Evolutionary conservation across 2,888 invertebrate species (phyloP), one percentile per base, ranked within the genome.

Genomic region (Tetragonisca angustula): DNA sequence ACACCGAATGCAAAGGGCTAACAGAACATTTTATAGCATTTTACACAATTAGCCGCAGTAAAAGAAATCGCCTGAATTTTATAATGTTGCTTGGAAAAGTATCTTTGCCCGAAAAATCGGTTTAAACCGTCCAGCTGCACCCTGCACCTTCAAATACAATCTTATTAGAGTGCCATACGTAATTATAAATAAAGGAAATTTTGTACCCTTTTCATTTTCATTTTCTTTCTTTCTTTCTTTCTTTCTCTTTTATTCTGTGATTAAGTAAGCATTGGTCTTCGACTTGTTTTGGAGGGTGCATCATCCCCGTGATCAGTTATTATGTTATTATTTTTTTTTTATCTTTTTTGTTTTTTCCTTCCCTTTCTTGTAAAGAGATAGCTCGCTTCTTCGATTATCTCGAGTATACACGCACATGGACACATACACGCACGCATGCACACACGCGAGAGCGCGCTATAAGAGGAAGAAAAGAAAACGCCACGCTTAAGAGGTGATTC

Each of bases 281-380:
- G 43, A 75, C 19, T 32, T 56, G 64, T 11, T 67, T 71, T 81
- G 79, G 68, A 74, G 74, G 83, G 81, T 82, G 82, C 88, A 88
- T 87, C 82, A 79, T 88, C 82, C 81, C 83, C 86, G 79, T 74
- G 71, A 86, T 84, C 86, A 78, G 72, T 73, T 56, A 13, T 65
- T 27, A 56, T 52, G 65, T 27, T 36, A 11, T 62, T 24, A 0
- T 24, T 67, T 50, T n/a, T 32, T 81, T 56, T 76, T 79, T n/a
- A 65, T 59, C 24, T 81, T 62, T 76, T 79, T 68, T 24, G n/a
- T 77, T 75, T 75, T 81, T 83, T 59, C 43, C 76, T 84, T 84
- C 76, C 88, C 85, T 86, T 88, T 86, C 86, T 88, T 79, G 79
- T 83, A 87, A 90, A 88, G 89, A 82, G 76, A 83, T 80, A 85